Percentiles rank a stretch among this genome's conserved stretches.
phyloP scores from a whole-genome alignment of 2,797 vertebrate genomes.

The Sus cebifrons region DNA sequence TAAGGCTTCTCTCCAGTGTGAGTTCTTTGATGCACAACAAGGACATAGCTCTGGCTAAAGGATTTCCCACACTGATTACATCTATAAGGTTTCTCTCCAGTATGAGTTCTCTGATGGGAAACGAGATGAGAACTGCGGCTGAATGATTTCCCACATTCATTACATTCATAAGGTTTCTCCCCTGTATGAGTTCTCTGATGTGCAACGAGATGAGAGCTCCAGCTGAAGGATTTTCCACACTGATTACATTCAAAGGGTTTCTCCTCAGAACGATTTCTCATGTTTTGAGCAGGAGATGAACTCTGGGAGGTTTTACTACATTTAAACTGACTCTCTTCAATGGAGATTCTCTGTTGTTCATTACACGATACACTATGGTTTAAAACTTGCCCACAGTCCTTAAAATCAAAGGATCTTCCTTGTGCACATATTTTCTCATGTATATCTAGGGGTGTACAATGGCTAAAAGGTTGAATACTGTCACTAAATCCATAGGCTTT shows the following conservation, averaged over 20 bases:
- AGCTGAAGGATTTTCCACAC: slow-evolving; percentile 85
- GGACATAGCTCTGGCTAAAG: slow-evolving; percentile 85
- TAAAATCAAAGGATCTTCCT: slow-evolving; percentile 79
- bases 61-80: slow-evolving; percentile 85
- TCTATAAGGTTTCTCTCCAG: slow-evolving; percentile 85
- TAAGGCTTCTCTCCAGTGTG: slow-evolving; percentile 85
- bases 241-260: slow-evolving; percentile 85
- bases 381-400: slow-evolving; percentile 77
- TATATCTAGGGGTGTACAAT: slow-evolving; percentile 48
- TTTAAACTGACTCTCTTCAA: slow-evolving; percentile 66
- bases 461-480: slow-evolving; percentile 67
- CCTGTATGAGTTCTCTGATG: slow-evolving; percentile 87
- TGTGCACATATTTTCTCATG: slow-evolving; percentile 68
- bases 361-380: slow-evolving; percentile 62
- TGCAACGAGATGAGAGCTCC: slow-evolving; percentile 84
- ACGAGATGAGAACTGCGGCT: slow-evolving; percentile 84
- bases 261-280: slow-evolving; percentile 78
- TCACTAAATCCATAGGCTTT: slow-evolving; percentile 73
- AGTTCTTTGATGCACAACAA: slow-evolving; percentile 84
- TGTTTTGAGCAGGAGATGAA: slow-evolving; percentile 65
- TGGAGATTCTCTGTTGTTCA: slow-evolving; percentile 73
- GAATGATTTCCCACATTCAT: slow-evolving; percentile 85
- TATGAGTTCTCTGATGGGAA: slow-evolving; percentile 87
- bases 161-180: slow-evolving; percentile 86
- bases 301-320: slow-evolving; percentile 67